Conservation (phyloP, 2,888 invertebrate species). For the Hedychridium roseum region DNA sequence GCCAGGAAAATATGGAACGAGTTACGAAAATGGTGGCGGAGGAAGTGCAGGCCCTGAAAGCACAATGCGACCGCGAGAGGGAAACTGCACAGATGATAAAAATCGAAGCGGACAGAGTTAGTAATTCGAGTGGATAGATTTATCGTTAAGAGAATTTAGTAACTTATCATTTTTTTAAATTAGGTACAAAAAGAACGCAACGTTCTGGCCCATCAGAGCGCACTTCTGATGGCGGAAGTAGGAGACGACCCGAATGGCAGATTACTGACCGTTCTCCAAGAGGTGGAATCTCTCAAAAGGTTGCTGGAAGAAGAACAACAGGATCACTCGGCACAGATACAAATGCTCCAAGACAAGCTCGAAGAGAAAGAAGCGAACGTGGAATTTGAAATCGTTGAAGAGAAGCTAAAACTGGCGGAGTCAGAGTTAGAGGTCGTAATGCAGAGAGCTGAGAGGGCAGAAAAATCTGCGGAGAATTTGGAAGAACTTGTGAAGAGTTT, state of each 20-base stretch:
- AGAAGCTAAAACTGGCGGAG: constrained; percentile 74
- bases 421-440: constrained; percentile 72
- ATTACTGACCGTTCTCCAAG: constrained; percentile 65
- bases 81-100: constrained; percentile 66
- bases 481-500: constrained; percentile 43
- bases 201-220: constrained; percentile 74
- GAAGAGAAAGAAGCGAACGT: constrained; percentile 74
- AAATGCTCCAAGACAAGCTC: constrained; percentile 71
- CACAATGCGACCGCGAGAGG: constrained; percentile 71
- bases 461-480: constrained; percentile 61
- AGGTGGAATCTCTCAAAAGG: constrained; percentile 72
- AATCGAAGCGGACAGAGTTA: constrained; percentile 62
- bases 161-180: background rate
- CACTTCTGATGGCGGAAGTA: constrained; percentile 71
- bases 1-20: constrained; percentile 71
- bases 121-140: constrained; percentile 18
- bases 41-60: constrained; percentile 71
- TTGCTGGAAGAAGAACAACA: constrained; percentile 71
- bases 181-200: constrained; percentile 72
- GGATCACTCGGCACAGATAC: constrained; percentile 68
- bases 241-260: constrained; percentile 68
- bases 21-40: constrained; percentile 74
- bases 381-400: constrained; percentile 74
- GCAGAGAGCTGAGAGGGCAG: constrained; percentile 71
- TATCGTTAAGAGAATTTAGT: background rate